A percentile compares a stretch with the other conserved stretches of the same genome.
phyloP scores from a whole-genome alignment of 2,888 invertebrate species.

The Galeopsomyia nigrocyanea region DNA sequence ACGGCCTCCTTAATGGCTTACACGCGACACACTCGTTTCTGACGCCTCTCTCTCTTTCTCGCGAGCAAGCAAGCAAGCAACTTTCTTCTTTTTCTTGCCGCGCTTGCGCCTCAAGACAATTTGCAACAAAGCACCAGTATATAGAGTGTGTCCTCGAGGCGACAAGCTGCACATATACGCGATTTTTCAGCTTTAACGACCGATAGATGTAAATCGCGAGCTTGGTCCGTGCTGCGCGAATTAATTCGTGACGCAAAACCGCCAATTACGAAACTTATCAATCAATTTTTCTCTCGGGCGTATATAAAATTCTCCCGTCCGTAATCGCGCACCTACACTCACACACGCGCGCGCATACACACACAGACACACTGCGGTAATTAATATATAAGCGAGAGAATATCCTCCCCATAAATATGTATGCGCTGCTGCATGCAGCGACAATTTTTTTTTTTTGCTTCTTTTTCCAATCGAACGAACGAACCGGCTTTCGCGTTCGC shows the following conservation, averaged over 20 bases:
- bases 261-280: constrained; percentile 37
- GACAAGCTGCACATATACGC: not conserved
- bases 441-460: constrained; percentile 52
- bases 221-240: too few species aligned
- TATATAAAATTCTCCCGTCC: constrained; percentile 2
- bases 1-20: constrained; percentile 35
- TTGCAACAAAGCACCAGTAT: too few species aligned
- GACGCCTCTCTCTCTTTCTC: constrained; percentile 26
- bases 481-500: constrained; percentile 28
- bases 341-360: not conserved
- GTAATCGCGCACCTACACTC: not conserved
- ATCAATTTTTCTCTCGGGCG: constrained; percentile 33
- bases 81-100: constrained; percentile 2
- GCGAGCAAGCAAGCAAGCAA: too few species aligned
- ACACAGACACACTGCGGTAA: constrained; percentile 52
- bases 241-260: not conserved
- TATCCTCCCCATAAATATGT: constrained; percentile 60
- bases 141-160: too few species aligned
- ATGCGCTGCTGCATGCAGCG: constrained; percentile 51
- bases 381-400: constrained; percentile 63
- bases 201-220: constrained; percentile 12
- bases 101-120: not conserved
- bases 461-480: constrained; percentile 45
- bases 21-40: constrained; percentile 42
- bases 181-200: constrained; percentile 21